A percentile compares a stretch with the other conserved stretches of the same genome.
Evolutionary conservation across 1,140 invertebrate species (phyloP).

Genomic region (Gonioctena quinquepunctata): DNA sequence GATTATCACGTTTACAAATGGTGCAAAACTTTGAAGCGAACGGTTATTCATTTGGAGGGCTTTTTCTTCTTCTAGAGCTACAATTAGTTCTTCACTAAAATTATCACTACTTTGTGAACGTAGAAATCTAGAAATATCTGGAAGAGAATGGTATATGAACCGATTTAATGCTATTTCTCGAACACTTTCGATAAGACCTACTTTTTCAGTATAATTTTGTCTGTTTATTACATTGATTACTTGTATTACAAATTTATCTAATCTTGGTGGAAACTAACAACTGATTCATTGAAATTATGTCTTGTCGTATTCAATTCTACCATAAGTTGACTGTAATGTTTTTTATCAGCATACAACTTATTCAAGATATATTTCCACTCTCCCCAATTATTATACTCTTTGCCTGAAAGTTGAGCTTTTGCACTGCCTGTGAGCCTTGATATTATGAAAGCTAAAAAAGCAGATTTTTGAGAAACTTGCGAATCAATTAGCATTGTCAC

Average conservation of each 20-base stretch:
- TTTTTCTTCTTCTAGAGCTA: too few species aligned
- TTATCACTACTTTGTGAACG: too few species aligned
- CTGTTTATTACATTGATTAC: background rate
- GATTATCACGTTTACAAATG: too few species aligned
- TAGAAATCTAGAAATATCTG: too few species aligned
- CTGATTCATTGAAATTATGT: slow-evolving; percentile 1
- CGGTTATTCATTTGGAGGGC: too few species aligned
- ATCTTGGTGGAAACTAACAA: background rate
- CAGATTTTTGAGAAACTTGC: background rate
- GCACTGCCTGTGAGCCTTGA: slow-evolving; percentile 1
- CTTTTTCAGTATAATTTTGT: too few species aligned
- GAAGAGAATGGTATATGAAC: too few species aligned
- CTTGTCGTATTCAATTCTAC: slow-evolving; percentile 6
- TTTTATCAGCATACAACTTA: background rate
- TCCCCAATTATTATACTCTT: background rate
- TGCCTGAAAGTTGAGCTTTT: background rate
- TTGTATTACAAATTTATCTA: background rate
- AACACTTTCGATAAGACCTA: too few species aligned
- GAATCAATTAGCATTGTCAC: slow-evolving; percentile 14
- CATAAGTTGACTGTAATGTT: slow-evolving; percentile 12
- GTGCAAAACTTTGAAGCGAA: too few species aligned
- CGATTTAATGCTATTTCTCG: too few species aligned
- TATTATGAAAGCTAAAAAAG: slow-evolving; percentile 1
- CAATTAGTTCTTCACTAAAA: too few species aligned
- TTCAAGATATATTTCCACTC: background rate